These are phyloP conservation scores for Chironomus striatipennis DNA, from an alignment of 1,140 invertebrate species.

Conservation along the genomic window DNA sequence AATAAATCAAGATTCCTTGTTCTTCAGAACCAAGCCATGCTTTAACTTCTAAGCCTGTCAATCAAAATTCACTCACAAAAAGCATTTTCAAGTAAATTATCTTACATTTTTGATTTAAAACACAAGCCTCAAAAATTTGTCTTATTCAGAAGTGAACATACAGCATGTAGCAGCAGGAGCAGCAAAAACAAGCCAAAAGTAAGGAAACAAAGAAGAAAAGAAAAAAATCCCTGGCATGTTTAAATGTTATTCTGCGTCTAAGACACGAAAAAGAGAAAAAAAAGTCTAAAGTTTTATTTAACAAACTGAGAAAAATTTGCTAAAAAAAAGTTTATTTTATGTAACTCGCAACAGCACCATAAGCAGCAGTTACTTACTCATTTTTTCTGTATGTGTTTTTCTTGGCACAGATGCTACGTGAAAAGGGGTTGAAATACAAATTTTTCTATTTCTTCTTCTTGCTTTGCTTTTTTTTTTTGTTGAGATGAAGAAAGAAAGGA, in stretches of 20 bases:
- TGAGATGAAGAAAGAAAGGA: too few relatives aligned
- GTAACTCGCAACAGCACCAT: neutral
- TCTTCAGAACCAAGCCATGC: too few relatives aligned
- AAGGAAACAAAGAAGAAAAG: neutral
- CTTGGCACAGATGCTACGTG: neutral
- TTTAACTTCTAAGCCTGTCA: too few relatives aligned
- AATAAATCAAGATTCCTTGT: too few relatives aligned
- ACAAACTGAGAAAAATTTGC: neutral
- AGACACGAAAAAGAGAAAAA: neutral
- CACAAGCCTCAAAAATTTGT: too few relatives aligned
- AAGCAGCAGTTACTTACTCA: neutral
- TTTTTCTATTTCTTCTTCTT: slow-evolving; percentile 8
- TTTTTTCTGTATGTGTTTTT: neutral
- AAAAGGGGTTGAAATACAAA: slow-evolving; percentile 1
- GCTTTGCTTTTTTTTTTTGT: neutral
- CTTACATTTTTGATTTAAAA: too few relatives aligned
- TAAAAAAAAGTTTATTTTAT: neutral
- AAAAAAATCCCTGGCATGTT: neutral
- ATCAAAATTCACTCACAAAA: too few relatives aligned
- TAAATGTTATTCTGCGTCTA: neutral
- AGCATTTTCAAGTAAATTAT: too few relatives aligned
- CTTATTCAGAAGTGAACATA: too few relatives aligned
- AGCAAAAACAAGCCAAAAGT: neutral
- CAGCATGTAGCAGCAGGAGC: neutral
- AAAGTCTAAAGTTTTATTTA: neutral